Evolutionary conservation across 2,797 vertebrate genomes (phyloP), one percentile per base, ranked within the genome.

Genomic region (Manis pentadactyla): DNA sequence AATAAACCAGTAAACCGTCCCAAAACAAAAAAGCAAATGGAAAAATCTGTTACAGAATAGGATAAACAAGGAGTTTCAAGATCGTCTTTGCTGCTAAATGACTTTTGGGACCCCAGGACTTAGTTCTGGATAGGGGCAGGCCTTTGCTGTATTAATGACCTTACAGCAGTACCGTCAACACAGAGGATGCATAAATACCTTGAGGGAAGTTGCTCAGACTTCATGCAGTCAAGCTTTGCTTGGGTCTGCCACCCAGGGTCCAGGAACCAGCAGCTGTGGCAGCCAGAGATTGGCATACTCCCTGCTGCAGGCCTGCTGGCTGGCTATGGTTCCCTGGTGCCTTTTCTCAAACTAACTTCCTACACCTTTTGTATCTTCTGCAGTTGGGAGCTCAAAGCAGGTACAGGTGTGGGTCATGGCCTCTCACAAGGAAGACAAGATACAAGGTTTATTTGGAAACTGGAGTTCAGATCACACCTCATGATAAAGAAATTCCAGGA

Each of bases 81-180:
- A 97, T 0, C 98, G 99, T 7, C 98, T 99, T n/a, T 99, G 99
- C 96, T 98, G 98, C 98, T 98, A 99, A 18, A 98, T 99, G 98
- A 98, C 96, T 25, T 99, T 99, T 29, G 99, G 99, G n/a, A 99
- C 99, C 0, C 99, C 99, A 0, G 99, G 99, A 15, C 99, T 99
- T 42, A 98, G 99, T 97, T 99, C 99, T 0, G 98, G 0, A 99
- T 99, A 99, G 99, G 99, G 0, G 99, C 99, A 0, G 99, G 99
- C 0, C 99, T 99, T 97, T 99, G 98, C 98, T 99, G 98, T 93
- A 99, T 99, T 93, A 99, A 99, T 0, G 99, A 99, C 94, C 99
- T 99, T 31, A 99, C 99, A 0, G 92, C 99, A 71, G 99, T 99
- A 98, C 99, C 99, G 96, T 99, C 99, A 51, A 99, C 99, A 0